These are phyloP conservation scores for Mermis nigrescens DNA, from an alignment of 2,888 invertebrate species.

Conservation along the genomic window DNA sequence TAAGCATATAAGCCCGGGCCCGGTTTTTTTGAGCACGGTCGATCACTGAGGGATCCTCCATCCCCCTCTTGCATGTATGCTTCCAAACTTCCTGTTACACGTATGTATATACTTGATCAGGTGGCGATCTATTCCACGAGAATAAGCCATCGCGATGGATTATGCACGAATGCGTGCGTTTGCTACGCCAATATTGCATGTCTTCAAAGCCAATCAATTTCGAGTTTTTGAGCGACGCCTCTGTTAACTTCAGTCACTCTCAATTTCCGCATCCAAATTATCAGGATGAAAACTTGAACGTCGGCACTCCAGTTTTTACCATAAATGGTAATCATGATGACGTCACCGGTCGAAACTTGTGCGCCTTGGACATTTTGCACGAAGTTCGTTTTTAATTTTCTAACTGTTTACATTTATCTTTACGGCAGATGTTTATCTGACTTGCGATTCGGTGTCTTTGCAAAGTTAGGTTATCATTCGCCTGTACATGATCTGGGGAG, in stretches of 20 bases:
- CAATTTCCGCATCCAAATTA: conserved; percentile 56
- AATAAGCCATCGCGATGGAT: conserved; percentile 66
- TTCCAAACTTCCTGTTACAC: too few species aligned
- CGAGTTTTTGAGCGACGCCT: conserved; percentile 66
- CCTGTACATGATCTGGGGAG: too few species aligned
- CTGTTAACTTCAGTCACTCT: conserved; percentile 51
- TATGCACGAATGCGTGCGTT: conserved; percentile 50
- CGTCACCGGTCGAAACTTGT: conserved; percentile 39
- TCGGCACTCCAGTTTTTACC: conserved; percentile 50
- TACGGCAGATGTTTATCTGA: too few species aligned
- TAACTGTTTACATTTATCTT: too few species aligned
- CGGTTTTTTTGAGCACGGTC: too few species aligned
- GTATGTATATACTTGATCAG: too few species aligned
- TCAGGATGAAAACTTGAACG: conserved; percentile 79
- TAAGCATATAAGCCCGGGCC: too few species aligned
- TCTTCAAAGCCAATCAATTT: conserved; percentile 41
- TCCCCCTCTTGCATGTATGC: too few species aligned
- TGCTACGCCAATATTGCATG: conserved; percentile 52
- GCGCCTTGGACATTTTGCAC: conserved; percentile 67
- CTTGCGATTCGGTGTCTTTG: too few species aligned
- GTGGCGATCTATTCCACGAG: conserved; percentile 90
- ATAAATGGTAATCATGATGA: conserved; percentile 12
- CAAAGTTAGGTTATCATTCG: too few species aligned
- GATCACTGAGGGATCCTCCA: too few species aligned
- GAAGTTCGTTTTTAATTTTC: too few species aligned